phyloP scores from a whole-genome alignment of 2,888 invertebrate genomes.

The Saturnia japonica region DNA sequence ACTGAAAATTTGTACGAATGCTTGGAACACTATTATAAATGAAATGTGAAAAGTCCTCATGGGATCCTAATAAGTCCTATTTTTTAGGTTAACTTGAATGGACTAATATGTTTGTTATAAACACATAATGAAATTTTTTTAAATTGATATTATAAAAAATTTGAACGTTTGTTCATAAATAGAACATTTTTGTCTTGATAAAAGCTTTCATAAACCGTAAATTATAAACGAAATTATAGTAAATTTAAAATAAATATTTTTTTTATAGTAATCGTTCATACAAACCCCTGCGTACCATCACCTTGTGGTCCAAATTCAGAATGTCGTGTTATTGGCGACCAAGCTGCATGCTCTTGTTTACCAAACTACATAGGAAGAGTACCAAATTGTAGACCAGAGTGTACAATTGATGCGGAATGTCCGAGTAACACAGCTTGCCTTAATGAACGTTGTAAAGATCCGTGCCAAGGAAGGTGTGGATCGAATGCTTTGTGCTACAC shows the following conservation, averaged over 20 bases:
- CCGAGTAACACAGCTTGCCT: conserved; percentile 90
- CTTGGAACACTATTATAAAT: too few species aligned
- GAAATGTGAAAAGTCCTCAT: too few species aligned
- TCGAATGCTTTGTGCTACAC: conserved; percentile 90
- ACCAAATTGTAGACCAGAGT: conserved; percentile 93
- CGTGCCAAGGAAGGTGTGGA: conserved; percentile 91
- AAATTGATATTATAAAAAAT: too few species aligned
- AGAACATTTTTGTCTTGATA: neutral
- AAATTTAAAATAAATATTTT: neutral
- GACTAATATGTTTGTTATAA: too few species aligned
- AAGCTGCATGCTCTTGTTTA: conserved; percentile 93
- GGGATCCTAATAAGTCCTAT: too few species aligned
- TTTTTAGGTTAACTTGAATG: too few species aligned
- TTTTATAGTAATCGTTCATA: conserved; percentile 49
- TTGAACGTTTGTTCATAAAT: neutral
- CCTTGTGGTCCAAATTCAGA: conserved; percentile 93
- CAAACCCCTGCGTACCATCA: conserved; percentile 89
- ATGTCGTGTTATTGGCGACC: conserved; percentile 89
- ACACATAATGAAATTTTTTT: too few species aligned
- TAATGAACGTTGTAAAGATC: conserved; percentile 91
- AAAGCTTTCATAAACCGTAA: neutral
- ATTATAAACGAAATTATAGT: neutral
- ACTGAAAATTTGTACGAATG: too few species aligned
- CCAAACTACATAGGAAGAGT: conserved; percentile 91
- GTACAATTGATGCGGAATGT: conserved; percentile 90